Evolutionary conservation across 1,140 invertebrate genomes (phyloP).

Genomic region (Drosophila mauritiana): DNA sequence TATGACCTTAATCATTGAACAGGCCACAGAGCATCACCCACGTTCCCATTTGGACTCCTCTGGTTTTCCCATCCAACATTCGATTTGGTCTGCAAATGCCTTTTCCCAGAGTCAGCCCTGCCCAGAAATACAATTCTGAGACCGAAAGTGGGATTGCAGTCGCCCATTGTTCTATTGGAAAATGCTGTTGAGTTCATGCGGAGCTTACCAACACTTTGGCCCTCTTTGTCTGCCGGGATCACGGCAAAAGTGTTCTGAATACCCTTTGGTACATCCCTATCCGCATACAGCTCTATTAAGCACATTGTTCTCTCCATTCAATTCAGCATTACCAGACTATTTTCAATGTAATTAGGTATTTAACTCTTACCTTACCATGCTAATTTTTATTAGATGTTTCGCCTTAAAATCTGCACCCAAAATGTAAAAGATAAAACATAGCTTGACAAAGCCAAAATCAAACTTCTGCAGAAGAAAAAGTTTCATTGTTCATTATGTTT

Average conservation of each 20-base stretch:
- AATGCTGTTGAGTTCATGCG: constrained; percentile 44
- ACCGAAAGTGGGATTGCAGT: neutral
- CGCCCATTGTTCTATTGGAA: constrained; percentile 35
- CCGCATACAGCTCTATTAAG: constrained; percentile 36
- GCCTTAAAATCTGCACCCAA: neutral
- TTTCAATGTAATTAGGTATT: neutral
- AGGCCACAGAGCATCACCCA: constrained; percentile 15
- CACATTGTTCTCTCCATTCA: constrained; percentile 26
- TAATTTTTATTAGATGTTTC: neutral
- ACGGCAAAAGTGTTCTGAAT: neutral
- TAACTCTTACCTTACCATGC: neutral
- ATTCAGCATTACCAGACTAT: neutral
- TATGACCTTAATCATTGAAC: constrained; percentile 7
- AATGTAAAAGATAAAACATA: neutral
- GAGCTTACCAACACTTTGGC: constrained; percentile 11
- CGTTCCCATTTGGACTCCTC: constrained; percentile 23
- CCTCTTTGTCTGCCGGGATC: constrained; percentile 8
- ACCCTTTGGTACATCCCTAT: constrained; percentile 21
- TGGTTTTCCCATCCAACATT: constrained; percentile 47
- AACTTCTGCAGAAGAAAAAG: constrained; percentile 1
- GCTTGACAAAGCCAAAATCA: neutral
- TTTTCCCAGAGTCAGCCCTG: constrained; percentile 1
- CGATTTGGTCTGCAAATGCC: constrained; percentile 51
- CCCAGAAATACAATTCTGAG: neutral
- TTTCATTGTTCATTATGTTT: constrained; percentile 17